Conservation (phyloP, 2,888 invertebrate species). For the Agonopterix heracliana region DNA sequence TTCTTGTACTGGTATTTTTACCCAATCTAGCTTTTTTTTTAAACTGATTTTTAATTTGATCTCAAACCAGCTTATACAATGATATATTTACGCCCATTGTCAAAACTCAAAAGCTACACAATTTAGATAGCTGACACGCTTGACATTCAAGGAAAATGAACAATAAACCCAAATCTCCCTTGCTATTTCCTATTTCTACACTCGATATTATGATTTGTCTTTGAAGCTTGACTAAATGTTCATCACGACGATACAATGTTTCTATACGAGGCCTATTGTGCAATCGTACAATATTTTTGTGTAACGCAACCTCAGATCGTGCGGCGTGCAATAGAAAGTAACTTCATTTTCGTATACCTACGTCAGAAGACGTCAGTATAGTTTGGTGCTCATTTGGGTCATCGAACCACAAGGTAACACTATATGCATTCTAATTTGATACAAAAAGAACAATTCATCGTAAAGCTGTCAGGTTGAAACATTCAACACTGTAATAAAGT, state of each 20-base stretch:
- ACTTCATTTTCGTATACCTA: constrained; percentile 44
- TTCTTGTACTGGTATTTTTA: too few species aligned
- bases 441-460: background rate
- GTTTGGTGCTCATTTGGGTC: constrained; percentile 63
- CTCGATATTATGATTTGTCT: background rate
- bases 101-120: too few species aligned
- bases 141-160: background rate
- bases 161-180: background rate
- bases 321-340: constrained; percentile 63
- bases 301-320: constrained; percentile 21
- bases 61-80: too few species aligned
- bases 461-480: background rate
- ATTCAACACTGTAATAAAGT: too few species aligned
- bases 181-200: background rate
- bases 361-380: constrained; percentile 23
- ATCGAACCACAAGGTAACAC: constrained; percentile 31
- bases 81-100: too few species aligned
- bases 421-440: constrained; percentile 24
- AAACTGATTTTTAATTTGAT: too few species aligned
- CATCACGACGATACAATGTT: too few species aligned
- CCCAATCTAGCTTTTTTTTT: too few species aligned
- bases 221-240: background rate
- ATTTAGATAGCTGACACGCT: too few species aligned
- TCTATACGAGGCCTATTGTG: too few species aligned
- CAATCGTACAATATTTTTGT: background rate